Conservation (phyloP, 2,113 vertebrate species). For the Neotoma lepida region DNA sequence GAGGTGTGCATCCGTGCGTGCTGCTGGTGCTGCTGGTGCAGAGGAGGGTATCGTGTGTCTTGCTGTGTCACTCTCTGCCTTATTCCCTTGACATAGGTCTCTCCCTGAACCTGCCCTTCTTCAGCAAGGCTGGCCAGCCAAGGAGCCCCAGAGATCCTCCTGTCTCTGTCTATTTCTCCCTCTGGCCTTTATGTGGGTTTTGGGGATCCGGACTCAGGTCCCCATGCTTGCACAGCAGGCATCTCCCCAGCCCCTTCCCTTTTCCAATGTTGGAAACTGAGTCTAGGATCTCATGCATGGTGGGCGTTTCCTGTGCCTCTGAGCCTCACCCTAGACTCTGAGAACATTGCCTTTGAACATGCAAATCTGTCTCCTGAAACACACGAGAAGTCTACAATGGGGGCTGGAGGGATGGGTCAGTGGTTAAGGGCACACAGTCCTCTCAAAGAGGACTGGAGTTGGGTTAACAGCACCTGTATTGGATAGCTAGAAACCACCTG, state of each 20-base stretch:
- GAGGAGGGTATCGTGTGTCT: too few species aligned
- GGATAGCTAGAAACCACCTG: not conserved
- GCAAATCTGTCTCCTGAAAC: not conserved
- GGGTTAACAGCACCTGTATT: not conserved
- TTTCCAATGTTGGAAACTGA: not conserved
- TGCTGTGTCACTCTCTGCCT: not conserved
- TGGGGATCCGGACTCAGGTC: not conserved
- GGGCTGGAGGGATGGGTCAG: not conserved
- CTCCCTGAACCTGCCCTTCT: not conserved
- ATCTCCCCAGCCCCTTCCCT: not conserved
- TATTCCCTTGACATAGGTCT: not conserved
- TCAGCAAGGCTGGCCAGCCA: not conserved
- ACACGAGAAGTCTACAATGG: not conserved
- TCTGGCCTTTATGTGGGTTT: not conserved
- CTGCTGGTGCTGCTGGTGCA: too few species aligned
- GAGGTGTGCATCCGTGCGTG: not conserved
- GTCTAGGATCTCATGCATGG: not conserved
- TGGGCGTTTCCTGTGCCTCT: not conserved
- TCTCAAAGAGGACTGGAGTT: not conserved
- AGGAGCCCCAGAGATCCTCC: not conserved
- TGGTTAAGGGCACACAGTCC: not conserved
- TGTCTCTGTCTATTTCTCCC: not conserved
- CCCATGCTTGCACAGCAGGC: not conserved
- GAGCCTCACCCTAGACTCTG: not conserved
- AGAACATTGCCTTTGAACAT: not conserved